A percentile compares a stretch with the other conserved stretches of the same genome.
Evolutionary conservation across 1,140 invertebrate species (phyloP).

Genomic region (Psix sp.): DNA sequence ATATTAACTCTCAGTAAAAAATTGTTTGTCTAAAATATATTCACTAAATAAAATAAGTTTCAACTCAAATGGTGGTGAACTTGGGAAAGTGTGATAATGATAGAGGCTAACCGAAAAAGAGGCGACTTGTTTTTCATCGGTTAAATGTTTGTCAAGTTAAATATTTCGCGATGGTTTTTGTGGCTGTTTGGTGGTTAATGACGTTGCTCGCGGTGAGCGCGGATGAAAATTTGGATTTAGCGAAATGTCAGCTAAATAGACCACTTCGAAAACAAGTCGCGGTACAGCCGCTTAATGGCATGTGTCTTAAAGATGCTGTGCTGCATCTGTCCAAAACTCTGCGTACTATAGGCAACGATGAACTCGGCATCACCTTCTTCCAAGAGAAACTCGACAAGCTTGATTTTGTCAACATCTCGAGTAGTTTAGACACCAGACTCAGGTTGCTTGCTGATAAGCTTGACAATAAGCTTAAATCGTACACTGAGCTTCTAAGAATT

Average conservation of each 20-base stretch:
- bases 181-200: constrained; percentile 1
- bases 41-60: no score
- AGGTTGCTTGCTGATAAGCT: constrained; percentile 65
- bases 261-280: constrained; percentile 70
- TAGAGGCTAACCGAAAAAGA: no score
- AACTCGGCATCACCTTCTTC: constrained; percentile 70
- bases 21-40: no score
- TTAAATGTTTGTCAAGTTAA: background rate
- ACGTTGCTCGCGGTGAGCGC: constrained; percentile 11
- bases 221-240: constrained; percentile 6
- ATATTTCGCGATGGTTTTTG: constrained; percentile 9
- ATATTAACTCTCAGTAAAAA: no score
- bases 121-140: no score
- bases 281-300: constrained; percentile 67
- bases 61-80: no score
- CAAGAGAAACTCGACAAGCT: constrained; percentile 69
- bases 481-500: constrained; percentile 63
- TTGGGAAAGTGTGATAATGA: no score
- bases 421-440: constrained; percentile 59
- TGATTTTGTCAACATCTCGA: constrained; percentile 65
- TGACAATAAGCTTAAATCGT: constrained; percentile 65
- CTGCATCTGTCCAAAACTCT: constrained; percentile 67
- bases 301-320: constrained; percentile 71
- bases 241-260: constrained; percentile 68
- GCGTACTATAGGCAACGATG: constrained; percentile 66